Conservation (phyloP, 2,888 invertebrate genomes). For the Athrips mouffetella region DNA sequence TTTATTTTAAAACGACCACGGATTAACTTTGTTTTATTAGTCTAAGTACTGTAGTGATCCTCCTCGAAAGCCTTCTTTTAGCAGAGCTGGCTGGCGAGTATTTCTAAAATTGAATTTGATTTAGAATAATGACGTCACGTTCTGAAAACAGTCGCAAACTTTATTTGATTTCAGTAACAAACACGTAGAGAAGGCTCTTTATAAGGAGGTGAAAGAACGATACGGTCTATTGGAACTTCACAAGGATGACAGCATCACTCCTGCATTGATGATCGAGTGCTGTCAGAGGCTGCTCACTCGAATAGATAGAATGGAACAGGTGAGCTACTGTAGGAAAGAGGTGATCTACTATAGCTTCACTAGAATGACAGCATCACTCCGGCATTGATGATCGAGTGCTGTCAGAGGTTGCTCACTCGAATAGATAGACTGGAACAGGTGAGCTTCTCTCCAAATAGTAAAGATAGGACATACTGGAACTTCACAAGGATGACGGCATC, state of each 20-base stretch:
- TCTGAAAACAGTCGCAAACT: too few species aligned
- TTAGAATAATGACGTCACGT: neutral
- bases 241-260: slow-evolving; percentile 95
- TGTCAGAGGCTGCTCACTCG: slow-evolving; percentile 83
- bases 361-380: slow-evolving; percentile 96
- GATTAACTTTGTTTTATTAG: too few species aligned
- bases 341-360: slow-evolving; percentile 83
- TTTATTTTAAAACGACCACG: too few species aligned
- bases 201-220: slow-evolving; percentile 81
- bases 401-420: slow-evolving; percentile 82
- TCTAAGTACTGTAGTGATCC: too few species aligned
- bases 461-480: too few species aligned
- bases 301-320: slow-evolving; percentile 51
- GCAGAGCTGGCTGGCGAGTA: too few species aligned
- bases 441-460: too few species aligned
- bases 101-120: slow-evolving; percentile 3
- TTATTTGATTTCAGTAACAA: slow-evolving; percentile 80
- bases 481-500: slow-evolving; percentile 93
- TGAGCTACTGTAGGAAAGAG: slow-evolving; percentile 74
- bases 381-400: slow-evolving; percentile 91
- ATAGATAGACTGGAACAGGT: neutral
- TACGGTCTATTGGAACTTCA: slow-evolving; percentile 85
- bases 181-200: slow-evolving; percentile 86
- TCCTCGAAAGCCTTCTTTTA: too few species aligned
- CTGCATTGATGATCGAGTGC: slow-evolving; percentile 92